phyloP scores from a whole-genome alignment of 2,113 vertebrate genomes.

The Toxotes chatareus region DNA sequence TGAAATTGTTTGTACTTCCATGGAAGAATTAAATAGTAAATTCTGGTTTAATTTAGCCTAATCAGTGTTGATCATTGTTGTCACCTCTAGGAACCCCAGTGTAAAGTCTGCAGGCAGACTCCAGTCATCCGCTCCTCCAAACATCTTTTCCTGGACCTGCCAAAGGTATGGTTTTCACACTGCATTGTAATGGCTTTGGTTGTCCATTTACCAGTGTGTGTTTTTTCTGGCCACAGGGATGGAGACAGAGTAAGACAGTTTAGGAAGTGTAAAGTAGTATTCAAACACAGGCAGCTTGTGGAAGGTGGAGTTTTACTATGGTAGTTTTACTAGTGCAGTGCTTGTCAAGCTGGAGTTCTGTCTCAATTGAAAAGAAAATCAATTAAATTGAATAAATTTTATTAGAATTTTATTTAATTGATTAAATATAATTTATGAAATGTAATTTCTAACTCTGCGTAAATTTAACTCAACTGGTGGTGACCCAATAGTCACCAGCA shows the following conservation, averaged over 20 bases:
- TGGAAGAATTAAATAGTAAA: neutral
- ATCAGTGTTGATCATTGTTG: neutral
- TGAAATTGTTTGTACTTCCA: neutral
- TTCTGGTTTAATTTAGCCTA: neutral
- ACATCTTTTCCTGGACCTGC: constrained; percentile 95
- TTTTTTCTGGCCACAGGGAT: neutral
- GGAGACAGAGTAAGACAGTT: constrained; percentile 6
- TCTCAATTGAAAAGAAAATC: no score
- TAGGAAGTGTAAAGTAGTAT: constrained; percentile 15
- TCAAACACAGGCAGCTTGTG: constrained; percentile 32
- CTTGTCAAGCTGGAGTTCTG: no score
- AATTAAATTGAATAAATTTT: no score
- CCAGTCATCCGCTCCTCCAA: constrained; percentile 89
- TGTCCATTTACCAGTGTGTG: neutral
- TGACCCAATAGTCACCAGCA: no score
- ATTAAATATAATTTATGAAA: no score
- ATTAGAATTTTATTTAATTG: no score
- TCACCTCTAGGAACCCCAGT: constrained; percentile 88
- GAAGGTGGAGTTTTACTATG: neutral
- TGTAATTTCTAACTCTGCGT: no score
- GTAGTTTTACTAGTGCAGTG: no score
- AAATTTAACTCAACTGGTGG: no score
- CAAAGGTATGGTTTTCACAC: constrained; percentile 84
- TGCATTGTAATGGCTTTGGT: neutral
- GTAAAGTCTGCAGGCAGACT: constrained; percentile 89